Evolutionary conservation across 2,113 vertebrate genomes (phyloP).

Genomic region (Condylura cristata): DNA sequence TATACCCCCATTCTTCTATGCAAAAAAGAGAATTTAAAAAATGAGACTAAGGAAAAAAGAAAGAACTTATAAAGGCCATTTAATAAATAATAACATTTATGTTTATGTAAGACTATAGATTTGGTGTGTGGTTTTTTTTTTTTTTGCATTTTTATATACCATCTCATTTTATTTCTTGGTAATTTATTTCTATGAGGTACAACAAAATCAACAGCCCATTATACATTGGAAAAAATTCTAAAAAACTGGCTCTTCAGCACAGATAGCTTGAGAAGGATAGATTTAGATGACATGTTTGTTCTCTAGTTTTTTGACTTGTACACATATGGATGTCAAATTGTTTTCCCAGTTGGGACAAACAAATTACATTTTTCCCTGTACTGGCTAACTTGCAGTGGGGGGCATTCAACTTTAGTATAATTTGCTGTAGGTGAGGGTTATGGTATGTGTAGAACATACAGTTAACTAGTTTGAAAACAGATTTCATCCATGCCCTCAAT

Average conservation of each 20-base stretch:
- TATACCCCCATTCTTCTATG: too few species aligned
- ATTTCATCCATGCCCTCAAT: background rate
- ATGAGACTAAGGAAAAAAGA: background rate
- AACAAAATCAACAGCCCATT: too few species aligned
- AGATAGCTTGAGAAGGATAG: too few species aligned
- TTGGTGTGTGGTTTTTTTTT: too few species aligned
- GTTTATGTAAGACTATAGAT: background rate
- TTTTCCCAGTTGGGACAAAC: background rate
- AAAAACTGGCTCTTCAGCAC: too few species aligned
- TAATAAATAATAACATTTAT: background rate
- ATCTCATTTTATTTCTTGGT: too few species aligned
- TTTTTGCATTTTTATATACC: too few species aligned
- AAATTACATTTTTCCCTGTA: background rate
- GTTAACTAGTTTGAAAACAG: slow-evolving; percentile 15
- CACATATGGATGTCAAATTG: background rate
- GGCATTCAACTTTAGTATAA: slow-evolving; percentile 39
- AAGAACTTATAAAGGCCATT: background rate
- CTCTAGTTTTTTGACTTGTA: background rate
- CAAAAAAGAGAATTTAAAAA: too few species aligned
- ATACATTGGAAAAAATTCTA: too few species aligned
- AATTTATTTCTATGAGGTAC: too few species aligned
- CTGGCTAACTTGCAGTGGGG: background rate
- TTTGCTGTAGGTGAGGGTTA: slow-evolving; percentile 37
- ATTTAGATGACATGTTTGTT: too few species aligned
- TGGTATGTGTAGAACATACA: slow-evolving; percentile 40